These are phyloP conservation scores for Spea bombifrons DNA, from an alignment of 2,113 vertebrate species.

Conservation along the genomic window DNA sequence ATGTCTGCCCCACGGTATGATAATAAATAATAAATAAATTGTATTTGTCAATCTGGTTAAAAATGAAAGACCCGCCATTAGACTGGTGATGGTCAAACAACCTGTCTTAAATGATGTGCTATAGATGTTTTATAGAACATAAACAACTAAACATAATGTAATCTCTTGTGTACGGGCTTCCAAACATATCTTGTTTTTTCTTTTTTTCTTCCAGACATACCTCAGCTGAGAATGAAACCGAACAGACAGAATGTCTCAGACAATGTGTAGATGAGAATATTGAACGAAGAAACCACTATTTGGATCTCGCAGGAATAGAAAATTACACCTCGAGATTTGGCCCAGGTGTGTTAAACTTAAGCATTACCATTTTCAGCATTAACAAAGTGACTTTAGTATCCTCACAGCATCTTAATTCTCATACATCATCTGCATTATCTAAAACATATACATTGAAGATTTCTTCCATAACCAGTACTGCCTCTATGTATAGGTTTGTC, in stretches of 20 bases:
- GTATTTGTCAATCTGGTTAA: conserved; percentile 10
- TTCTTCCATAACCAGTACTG: too few species aligned
- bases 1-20: not conserved
- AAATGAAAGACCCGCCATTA: conserved; percentile 15
- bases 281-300: conserved; percentile 98
- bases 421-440: not conserved
- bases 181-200: conserved; percentile 50
- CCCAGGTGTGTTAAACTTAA: conserved; percentile 69
- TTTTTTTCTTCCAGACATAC: conserved; percentile 75
- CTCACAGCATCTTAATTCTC: not conserved
- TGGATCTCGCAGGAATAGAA: conserved; percentile 97
- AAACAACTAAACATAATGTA: conserved; percentile 26
- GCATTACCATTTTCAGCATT: not conserved
- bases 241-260: conserved; percentile 82
- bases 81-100: conserved; percentile 1
- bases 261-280: conserved; percentile 97
- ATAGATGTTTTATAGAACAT: conserved; percentile 10
- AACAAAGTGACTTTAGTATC: not conserved
- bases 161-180: conserved; percentile 33
- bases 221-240: conserved; percentile 82
- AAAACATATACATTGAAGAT: too few species aligned
- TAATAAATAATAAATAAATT: conserved; percentile 14
- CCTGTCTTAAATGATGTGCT: not conserved
- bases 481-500: too few species aligned
- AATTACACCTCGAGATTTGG: conserved; percentile 97